Evolutionary conservation across 2,888 invertebrate genomes (phyloP).

Genomic region (Ischnus inquisitorius): DNA sequence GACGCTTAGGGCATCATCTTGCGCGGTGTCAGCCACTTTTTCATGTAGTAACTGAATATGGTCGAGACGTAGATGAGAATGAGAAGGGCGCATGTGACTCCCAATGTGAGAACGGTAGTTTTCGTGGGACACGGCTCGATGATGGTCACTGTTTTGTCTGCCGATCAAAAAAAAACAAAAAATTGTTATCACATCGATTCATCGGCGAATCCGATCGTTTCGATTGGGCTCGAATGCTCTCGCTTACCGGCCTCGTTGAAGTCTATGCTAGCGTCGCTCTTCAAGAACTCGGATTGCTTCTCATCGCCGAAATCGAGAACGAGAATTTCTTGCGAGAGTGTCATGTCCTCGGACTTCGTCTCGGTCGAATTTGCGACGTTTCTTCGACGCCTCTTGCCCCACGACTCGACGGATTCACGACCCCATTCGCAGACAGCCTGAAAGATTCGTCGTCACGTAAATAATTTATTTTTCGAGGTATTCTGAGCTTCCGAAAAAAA

Average conservation of each 20-base stretch:
- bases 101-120: conserved; percentile 95
- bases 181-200: background rate
- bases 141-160: conserved; percentile 96
- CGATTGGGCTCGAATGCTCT: background rate
- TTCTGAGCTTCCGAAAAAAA: no score
- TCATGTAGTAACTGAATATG: conserved; percentile 97
- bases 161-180: conserved; percentile 77
- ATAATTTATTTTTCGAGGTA: background rate
- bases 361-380: conserved; percentile 89
- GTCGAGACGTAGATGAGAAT: conserved; percentile 96
- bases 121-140: conserved; percentile 97
- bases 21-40: conserved; percentile 95
- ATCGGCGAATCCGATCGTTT: background rate
- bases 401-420: conserved; percentile 95
- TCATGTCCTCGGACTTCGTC: conserved; percentile 93
- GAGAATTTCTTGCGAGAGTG: conserved; percentile 96
- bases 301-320: conserved; percentile 97
- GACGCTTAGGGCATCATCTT: conserved; percentile 90
- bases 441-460: conserved; percentile 69
- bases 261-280: conserved; percentile 90
- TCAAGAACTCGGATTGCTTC: conserved; percentile 93
- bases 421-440: conserved; percentile 97
- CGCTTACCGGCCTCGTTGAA: conserved; percentile 85
- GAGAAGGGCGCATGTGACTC: conserved; percentile 96
- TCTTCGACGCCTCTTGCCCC: conserved; percentile 94